A percentile compares a stretch with the other conserved stretches of the same genome.
Conservation (phyloP, 2,888 invertebrate species). For the Xanthia icteritia region DNA sequence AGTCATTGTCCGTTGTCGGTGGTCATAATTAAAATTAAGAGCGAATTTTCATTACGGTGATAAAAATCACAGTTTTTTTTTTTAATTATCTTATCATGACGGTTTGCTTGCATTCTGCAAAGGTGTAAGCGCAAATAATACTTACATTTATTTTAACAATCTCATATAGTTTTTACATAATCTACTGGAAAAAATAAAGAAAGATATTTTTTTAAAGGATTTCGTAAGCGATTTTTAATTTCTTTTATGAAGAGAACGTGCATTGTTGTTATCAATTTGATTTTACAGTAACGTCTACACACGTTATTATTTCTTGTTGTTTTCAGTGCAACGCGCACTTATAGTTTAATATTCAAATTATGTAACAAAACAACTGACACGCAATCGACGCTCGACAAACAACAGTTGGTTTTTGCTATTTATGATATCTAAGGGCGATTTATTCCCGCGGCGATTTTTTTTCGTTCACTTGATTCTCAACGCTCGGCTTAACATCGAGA, state of each 20-base stretch:
- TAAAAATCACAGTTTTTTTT: not conserved
- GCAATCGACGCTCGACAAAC: slow-evolving; percentile 50
- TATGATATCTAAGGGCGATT: slow-evolving; percentile 3
- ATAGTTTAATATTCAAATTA: slow-evolving; percentile 55
- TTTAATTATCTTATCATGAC: not conserved
- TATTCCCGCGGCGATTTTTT: too few relatives aligned
- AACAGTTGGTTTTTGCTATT: slow-evolving; percentile 14
- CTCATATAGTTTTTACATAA: not conserved
- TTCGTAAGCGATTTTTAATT: not conserved
- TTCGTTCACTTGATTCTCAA: too few relatives aligned
- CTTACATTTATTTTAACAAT: not conserved
- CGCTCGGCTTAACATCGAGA: too few relatives aligned
- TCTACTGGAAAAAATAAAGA: not conserved
- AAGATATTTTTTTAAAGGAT: not conserved
- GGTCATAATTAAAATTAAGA: not conserved
- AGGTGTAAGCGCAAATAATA: not conserved
- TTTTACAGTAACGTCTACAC: slow-evolving; percentile 1
- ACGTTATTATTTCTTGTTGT: slow-evolving; percentile 5
- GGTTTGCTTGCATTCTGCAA: not conserved
- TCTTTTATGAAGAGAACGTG: slow-evolving; percentile 19
- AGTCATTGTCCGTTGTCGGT: not conserved
- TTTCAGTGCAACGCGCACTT: slow-evolving; percentile 16
- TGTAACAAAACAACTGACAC: slow-evolving; percentile 36
- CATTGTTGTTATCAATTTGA: not conserved
- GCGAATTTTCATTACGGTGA: not conserved